Evolutionary conservation across 2,888 invertebrate species (phyloP).

Genomic region (Dasypogon diadema): DNA sequence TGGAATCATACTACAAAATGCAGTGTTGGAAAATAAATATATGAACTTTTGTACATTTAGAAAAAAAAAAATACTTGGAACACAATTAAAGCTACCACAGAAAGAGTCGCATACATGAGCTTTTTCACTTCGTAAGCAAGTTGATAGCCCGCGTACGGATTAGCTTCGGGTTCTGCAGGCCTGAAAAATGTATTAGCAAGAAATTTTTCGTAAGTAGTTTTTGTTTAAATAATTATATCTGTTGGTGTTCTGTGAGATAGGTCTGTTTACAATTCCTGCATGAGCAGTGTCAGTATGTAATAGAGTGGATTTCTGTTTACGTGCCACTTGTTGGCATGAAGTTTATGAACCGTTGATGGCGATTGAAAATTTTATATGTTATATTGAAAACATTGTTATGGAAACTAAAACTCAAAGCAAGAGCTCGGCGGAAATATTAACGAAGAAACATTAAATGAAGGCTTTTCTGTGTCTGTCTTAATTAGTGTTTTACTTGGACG

Average conservation of each 20-base stretch:
- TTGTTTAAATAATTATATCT: slow-evolving; percentile 14
- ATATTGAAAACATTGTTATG: slow-evolving; percentile 1
- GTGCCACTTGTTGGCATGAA: background rate
- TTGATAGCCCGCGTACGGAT: slow-evolving; percentile 97
- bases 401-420: slow-evolving; percentile 34
- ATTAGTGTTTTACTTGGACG: background rate
- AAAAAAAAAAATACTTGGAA: slow-evolving; percentile 28
- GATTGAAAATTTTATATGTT: slow-evolving; percentile 6
- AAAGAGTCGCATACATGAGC: slow-evolving; percentile 91
- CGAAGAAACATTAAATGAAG: slow-evolving; percentile 21
- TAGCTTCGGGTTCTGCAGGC: slow-evolving; percentile 88
- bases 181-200: slow-evolving; percentile 83
- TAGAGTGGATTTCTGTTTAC: background rate
- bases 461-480: slow-evolving; percentile 21
- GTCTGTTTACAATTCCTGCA: slow-evolving; percentile 8
- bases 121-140: slow-evolving; percentile 99
- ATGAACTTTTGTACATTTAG: background rate
- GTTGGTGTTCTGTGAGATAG: background rate
- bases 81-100: slow-evolving; percentile 59
- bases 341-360: background rate
- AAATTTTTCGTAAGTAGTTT: slow-evolving; percentile 57
- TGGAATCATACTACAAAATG: background rate
- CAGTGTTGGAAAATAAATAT: background rate
- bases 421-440: slow-evolving; percentile 14
- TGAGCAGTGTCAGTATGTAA: slow-evolving; percentile 17